A percentile compares a stretch with the other conserved stretches of the same genome.
Conservation (phyloP, 2,888 invertebrate genomes). For the Yponomeuta malinellus region DNA sequence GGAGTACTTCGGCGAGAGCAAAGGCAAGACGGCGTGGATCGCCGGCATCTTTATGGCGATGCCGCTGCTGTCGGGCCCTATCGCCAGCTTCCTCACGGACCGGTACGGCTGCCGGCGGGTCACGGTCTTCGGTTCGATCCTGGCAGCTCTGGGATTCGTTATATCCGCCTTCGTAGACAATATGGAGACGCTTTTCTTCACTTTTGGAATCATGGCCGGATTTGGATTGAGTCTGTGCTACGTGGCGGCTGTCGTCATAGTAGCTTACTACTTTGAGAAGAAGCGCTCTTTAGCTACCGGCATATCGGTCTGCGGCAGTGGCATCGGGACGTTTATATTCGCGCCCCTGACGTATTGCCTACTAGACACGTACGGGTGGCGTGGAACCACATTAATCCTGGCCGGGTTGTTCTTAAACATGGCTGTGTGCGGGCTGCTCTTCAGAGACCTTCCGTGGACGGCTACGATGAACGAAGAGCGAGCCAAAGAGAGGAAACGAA, state of each 20-base stretch:
- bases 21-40: slow-evolving; percentile 92
- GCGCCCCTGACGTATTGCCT: slow-evolving; percentile 86
- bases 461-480: slow-evolving; percentile 77
- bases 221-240: slow-evolving; percentile 91
- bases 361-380: slow-evolving; percentile 87
- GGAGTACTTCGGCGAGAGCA: slow-evolving; percentile 88
- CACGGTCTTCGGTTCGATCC: slow-evolving; percentile 84
- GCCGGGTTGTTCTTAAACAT: slow-evolving; percentile 89
- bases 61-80: slow-evolving; percentile 90
- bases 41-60: slow-evolving; percentile 94
- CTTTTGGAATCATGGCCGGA: slow-evolving; percentile 89
- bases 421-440: slow-evolving; percentile 86
- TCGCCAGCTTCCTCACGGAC: slow-evolving; percentile 89
- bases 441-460: slow-evolving; percentile 81
- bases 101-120: slow-evolving; percentile 88
- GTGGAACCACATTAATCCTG: slow-evolving; percentile 87
- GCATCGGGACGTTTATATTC: slow-evolving; percentile 91
- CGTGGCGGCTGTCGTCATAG: slow-evolving; percentile 93
- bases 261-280: slow-evolving; percentile 93
- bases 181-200: slow-evolving; percentile 85
- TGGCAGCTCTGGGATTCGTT: slow-evolving; percentile 86
- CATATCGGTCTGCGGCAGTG: slow-evolving; percentile 90
- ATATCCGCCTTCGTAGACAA: slow-evolving; percentile 85
- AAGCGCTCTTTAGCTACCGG: slow-evolving; percentile 90
- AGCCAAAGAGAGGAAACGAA: slow-evolving; percentile 78